Evolutionary conservation across 2,888 invertebrate species (phyloP).

Genomic region (Keiferia lycopersicella): DNA sequence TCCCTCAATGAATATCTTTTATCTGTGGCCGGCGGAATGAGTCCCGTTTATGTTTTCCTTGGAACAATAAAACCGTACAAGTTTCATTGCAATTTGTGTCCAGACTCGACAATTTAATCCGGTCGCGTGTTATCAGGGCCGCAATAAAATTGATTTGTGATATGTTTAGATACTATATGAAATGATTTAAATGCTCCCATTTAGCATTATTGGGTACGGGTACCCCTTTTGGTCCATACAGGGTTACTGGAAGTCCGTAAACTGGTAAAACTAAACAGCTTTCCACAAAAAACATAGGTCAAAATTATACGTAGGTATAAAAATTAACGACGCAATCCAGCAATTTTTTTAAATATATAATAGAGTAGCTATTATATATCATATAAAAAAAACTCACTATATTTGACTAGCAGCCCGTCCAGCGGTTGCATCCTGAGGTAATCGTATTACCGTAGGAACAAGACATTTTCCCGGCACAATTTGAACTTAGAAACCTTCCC

Average conservation of each 20-base stretch:
- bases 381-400: no score
- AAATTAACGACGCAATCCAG: no score
- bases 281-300: not conserved
- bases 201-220: slow-evolving; percentile 22
- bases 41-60: slow-evolving; percentile 53
- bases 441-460: no score
- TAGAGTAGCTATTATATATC: no score
- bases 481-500: no score
- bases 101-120: slow-evolving; percentile 39
- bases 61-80: slow-evolving; percentile 50
- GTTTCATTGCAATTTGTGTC: slow-evolving; percentile 50
- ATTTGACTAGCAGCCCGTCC: no score
- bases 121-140: slow-evolving; percentile 29
- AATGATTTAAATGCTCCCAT: slow-evolving; percentile 28
- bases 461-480: no score
- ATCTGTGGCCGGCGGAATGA: slow-evolving; percentile 47
- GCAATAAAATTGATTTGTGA: slow-evolving; percentile 33
- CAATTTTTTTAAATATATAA: no score
- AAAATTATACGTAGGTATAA: no score
- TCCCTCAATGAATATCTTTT: slow-evolving; percentile 44
- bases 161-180: slow-evolving; percentile 25
- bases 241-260: no score
- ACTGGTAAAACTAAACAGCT: not conserved
- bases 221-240: slow-evolving; percentile 16
- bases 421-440: no score